Evolutionary conservation across 2,888 invertebrate species (phyloP).

Genomic region (Andrena bucephala): DNA sequence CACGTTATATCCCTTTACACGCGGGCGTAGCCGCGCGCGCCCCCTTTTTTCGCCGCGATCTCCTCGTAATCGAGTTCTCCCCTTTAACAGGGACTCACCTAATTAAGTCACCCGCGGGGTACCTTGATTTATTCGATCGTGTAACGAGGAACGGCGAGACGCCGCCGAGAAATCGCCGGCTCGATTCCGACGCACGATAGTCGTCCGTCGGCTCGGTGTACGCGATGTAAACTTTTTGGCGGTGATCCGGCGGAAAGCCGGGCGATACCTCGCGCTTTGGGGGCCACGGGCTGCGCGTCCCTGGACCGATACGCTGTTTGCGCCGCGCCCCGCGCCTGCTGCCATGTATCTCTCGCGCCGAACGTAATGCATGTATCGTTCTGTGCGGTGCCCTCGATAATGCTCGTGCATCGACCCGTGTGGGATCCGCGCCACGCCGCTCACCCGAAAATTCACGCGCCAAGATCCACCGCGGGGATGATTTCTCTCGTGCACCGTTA

Average conservation of each 20-base stretch:
- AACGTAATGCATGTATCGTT: constrained; percentile 68
- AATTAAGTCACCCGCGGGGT: constrained; percentile 72
- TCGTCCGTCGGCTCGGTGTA: constrained; percentile 30
- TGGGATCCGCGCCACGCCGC: constrained; percentile 36
- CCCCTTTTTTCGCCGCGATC: constrained; percentile 41
- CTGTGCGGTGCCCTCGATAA: constrained; percentile 67
- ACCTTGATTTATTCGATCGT: constrained; percentile 67
- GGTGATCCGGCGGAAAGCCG: constrained; percentile 38
- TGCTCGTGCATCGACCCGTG: constrained; percentile 51
- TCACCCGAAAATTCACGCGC: constrained; percentile 40
- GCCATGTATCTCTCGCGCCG: constrained; percentile 56
- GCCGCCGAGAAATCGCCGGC: constrained; percentile 45
- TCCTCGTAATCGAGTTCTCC: constrained; percentile 62
- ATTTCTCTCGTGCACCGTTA: constrained; percentile 49
- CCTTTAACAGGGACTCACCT: constrained; percentile 65
- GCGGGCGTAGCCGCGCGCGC: constrained; percentile 31
- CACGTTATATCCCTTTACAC: constrained; percentile 59
- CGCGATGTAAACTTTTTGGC: constrained; percentile 59
- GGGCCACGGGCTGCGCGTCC: constrained; percentile 6
- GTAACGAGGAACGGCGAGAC: constrained; percentile 57
- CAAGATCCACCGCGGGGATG: constrained; percentile 45
- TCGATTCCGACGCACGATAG: constrained; percentile 43
- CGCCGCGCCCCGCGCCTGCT: constrained; percentile 11
- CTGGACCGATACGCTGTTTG: constrained; percentile 20
- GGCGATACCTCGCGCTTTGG: constrained; percentile 32